phyloP scores from a whole-genome alignment of 1,140 invertebrate species.

The Monomorium pharaonis region DNA sequence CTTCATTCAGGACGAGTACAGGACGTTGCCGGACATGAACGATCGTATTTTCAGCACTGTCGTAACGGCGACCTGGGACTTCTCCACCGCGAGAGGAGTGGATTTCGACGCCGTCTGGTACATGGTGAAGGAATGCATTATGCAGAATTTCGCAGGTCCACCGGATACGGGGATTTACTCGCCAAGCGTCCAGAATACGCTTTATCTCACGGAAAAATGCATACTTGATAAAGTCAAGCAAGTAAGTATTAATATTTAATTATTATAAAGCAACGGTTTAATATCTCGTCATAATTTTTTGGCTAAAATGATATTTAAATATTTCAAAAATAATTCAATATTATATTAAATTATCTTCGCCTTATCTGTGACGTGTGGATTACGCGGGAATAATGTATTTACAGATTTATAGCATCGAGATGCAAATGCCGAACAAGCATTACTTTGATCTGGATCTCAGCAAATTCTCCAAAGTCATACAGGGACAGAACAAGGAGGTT shows the following conservation, averaged over 20 bases:
- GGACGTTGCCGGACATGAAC: slow-evolving; percentile 15
- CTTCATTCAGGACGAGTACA: slow-evolving; percentile 30
- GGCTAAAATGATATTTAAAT: background rate
- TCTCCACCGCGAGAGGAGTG: background rate
- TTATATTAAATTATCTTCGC: background rate
- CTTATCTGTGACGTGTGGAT: background rate
- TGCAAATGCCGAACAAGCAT: slow-evolving; percentile 92
- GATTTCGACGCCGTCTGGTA: slow-evolving; percentile 5
- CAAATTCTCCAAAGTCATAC: slow-evolving; percentile 88
- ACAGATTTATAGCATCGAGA: slow-evolving; percentile 89
- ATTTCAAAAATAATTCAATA: background rate
- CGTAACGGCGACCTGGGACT: slow-evolving; percentile 19
- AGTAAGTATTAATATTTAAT: background rate
- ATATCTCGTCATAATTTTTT: background rate
- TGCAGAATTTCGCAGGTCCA: slow-evolving; percentile 18
- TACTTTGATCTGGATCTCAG: slow-evolving; percentile 90
- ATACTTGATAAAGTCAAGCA: slow-evolving; percentile 30
- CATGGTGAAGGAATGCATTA: slow-evolving; percentile 3
- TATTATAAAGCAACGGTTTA: background rate
- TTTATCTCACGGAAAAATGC: slow-evolving; percentile 4
- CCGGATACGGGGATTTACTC: background rate
- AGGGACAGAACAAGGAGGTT: slow-evolving; percentile 88
- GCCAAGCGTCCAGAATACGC: slow-evolving; percentile 11
- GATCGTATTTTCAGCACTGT: slow-evolving; percentile 27
- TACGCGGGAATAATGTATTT: slow-evolving; percentile 58